These are phyloP conservation scores for Leptogaster cylindrica DNA, from an alignment of 2,888 invertebrate genomes.

Conservation along the genomic window DNA sequence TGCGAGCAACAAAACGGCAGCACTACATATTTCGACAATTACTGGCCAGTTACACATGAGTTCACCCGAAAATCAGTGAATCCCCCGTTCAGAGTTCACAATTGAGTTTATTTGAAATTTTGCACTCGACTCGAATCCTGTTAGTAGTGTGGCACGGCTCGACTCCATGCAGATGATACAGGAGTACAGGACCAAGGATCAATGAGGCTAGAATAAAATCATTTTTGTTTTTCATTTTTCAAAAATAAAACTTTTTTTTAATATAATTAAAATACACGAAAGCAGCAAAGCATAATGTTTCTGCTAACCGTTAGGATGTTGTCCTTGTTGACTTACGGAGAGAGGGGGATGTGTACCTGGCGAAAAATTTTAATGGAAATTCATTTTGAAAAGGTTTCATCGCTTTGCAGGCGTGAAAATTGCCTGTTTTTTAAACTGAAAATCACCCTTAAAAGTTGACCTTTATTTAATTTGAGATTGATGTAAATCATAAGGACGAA, in stretches of 20 bases:
- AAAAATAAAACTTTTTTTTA: conserved; percentile 24
- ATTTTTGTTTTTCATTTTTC: conserved; percentile 17
- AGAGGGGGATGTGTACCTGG: too few species aligned
- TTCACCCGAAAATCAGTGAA: conserved; percentile 28
- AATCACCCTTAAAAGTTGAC: too few species aligned
- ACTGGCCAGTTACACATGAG: conserved; percentile 33
- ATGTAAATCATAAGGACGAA: too few species aligned
- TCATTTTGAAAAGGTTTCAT: too few species aligned
- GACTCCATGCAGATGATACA: neutral
- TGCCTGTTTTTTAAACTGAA: too few species aligned
- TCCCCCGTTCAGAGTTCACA: conserved; percentile 18
- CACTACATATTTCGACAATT: conserved; percentile 22
- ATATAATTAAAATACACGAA: conserved; percentile 30
- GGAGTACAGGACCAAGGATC: neutral
- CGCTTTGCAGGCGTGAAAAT: too few species aligned
- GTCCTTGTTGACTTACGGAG: too few species aligned
- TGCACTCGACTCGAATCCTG: neutral
- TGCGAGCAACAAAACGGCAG: conserved; percentile 11
- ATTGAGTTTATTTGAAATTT: conserved; percentile 28
- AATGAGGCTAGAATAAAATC: neutral
- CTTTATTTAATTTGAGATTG: too few species aligned
- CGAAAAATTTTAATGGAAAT: too few species aligned
- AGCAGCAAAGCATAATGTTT: conserved; percentile 19
- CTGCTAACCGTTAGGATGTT: conserved; percentile 20
- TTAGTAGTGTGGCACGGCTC: neutral